These are phyloP conservation scores for Parambassis ranga DNA, from an alignment of 2,797 vertebrate genomes.

Conservation along the genomic window DNA sequence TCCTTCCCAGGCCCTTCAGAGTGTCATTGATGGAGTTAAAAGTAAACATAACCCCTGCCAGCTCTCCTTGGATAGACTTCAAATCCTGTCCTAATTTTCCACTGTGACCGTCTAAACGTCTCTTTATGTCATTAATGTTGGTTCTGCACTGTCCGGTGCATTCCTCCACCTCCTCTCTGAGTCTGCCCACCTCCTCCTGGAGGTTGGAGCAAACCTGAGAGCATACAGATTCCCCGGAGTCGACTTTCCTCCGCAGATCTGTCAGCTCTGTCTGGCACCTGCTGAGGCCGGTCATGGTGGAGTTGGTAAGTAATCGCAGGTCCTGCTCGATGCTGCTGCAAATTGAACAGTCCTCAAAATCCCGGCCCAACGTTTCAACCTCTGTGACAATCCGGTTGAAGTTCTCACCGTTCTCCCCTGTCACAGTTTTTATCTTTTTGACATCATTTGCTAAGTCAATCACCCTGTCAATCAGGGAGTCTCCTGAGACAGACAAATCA, in stretches of 20 bases:
- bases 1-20: conserved; percentile 84
- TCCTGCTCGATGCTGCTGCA: conserved; percentile 72
- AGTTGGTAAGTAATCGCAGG: conserved; percentile 70
- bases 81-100: conserved; percentile 81
- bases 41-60: conserved; percentile 77
- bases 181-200: conserved; percentile 79
- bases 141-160: conserved; percentile 69
- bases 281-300: conserved; percentile 65
- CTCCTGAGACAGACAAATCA: conserved; percentile 77
- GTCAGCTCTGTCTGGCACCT: conserved; percentile 71
- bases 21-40: conserved; percentile 87
- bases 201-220: conserved; percentile 81
- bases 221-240: conserved; percentile 74
- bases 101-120: conserved; percentile 81
- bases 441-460: conserved; percentile 70
- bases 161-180: conserved; percentile 76
- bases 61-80: conserved; percentile 84
- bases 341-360: conserved; percentile 65
- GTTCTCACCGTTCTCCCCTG: conserved; percentile 71
- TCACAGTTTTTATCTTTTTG: conserved; percentile 71
- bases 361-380: conserved; percentile 75
- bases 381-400: conserved; percentile 77
- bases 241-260: conserved; percentile 62
- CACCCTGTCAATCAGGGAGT: conserved; percentile 73
- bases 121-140: conserved; percentile 65